These are phyloP conservation scores for Sebastes diploproa DNA, from an alignment of 2,797 vertebrate species.

Conservation along the genomic window DNA sequence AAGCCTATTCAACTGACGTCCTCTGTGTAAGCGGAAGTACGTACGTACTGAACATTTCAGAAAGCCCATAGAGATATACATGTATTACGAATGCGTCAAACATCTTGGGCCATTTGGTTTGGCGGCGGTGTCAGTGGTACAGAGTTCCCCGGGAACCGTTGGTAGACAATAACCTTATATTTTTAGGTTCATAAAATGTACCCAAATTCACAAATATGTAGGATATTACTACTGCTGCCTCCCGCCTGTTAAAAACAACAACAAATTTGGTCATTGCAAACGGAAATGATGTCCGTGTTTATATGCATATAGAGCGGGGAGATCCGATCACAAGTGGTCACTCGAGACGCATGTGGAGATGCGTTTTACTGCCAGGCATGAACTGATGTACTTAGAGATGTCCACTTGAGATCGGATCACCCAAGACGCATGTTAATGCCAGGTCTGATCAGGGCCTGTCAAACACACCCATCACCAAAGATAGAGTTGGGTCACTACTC, in stretches of 20 bases:
- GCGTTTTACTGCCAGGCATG: not conserved
- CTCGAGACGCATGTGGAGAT: not conserved
- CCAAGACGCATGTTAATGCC: not conserved
- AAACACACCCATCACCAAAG: conserved; percentile 5
- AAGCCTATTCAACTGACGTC: too few species aligned
- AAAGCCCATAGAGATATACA: not conserved
- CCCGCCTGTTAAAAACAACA: too few species aligned
- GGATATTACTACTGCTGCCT: not conserved
- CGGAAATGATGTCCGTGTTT: too few species aligned
- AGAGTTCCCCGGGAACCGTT: not conserved
- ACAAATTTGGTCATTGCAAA: too few species aligned
- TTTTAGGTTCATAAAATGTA: not conserved
- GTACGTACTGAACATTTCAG: not conserved
- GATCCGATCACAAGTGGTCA: not conserved
- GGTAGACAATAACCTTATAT: not conserved
- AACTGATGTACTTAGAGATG: not conserved
- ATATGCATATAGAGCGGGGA: too few species aligned
- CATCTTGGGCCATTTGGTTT: not conserved
- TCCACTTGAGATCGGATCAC: not conserved
- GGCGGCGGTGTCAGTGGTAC: not conserved
- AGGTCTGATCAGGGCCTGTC: not conserved
- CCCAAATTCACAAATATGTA: too few species aligned
- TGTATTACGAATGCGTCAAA: not conserved
- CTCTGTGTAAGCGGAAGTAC: too few species aligned
- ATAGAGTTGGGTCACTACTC: not conserved